phyloP scores from a whole-genome alignment of 2,888 invertebrate genomes.

The Colletes collaris region DNA sequence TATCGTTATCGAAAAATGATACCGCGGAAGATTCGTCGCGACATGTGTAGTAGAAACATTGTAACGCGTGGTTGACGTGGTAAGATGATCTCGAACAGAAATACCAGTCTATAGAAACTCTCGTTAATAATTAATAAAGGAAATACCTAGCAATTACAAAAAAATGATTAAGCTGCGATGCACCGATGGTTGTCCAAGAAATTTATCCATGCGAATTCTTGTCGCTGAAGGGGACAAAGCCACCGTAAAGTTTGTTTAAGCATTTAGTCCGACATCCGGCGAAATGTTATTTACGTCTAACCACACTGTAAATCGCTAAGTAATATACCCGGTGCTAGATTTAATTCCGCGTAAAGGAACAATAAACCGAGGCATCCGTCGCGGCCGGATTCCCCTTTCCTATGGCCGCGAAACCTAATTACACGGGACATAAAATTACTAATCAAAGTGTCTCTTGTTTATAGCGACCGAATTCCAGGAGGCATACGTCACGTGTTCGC shows the following conservation, averaged over 20 bases:
- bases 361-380: background rate
- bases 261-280: background rate
- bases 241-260: no score
- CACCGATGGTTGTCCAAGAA: no score
- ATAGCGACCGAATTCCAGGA: background rate
- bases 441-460: slow-evolving; percentile 31
- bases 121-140: no score
- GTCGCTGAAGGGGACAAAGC: no score
- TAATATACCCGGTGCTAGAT: background rate
- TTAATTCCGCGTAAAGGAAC: background rate
- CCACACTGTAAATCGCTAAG: background rate
- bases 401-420: background rate
- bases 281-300: background rate
- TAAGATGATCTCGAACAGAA: no score
- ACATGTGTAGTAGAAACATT: background rate
- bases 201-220: no score
- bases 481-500: slow-evolving; percentile 1
- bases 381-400: background rate
- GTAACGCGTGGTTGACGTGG: background rate
- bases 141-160: no score
- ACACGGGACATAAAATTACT: slow-evolving; percentile 21
- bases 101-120: no score
- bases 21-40: background rate
- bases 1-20: slow-evolving; percentile 12
- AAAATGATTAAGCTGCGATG: no score